Conservation (phyloP, 2,113 vertebrate genomes). For the Pao palembangensis region DNA sequence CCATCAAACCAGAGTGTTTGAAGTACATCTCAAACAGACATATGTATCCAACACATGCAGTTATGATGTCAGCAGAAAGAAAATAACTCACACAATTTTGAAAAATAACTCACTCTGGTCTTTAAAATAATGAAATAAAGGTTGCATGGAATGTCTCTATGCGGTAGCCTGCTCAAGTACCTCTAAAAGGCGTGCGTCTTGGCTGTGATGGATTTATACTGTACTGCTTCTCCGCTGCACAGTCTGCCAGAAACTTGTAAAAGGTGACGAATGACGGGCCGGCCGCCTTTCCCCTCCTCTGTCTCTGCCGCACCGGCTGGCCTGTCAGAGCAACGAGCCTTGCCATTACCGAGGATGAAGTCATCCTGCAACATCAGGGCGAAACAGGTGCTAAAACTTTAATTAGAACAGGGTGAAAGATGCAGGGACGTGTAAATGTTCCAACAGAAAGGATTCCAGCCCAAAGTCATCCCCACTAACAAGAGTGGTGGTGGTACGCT, state of each 20-base stretch:
- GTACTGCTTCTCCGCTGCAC: slow-evolving; percentile 16
- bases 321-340: slow-evolving; percentile 63
- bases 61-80: neutral
- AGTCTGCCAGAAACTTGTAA: slow-evolving; percentile 40
- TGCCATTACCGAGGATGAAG: slow-evolving; percentile 76
- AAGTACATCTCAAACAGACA: too few species aligned
- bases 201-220: slow-evolving; percentile 10
- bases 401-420: slow-evolving; percentile 49
- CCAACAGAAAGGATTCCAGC: too few species aligned
- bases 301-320: slow-evolving; percentile 44
- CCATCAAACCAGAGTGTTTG: too few species aligned
- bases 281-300: slow-evolving; percentile 30
- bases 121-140: neutral
- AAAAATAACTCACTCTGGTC: neutral
- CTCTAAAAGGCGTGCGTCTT: neutral
- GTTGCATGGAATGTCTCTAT: neutral
- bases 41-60: too few species aligned
- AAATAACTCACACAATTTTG: neutral
- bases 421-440: slow-evolving; percentile 53
- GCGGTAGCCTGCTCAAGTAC: slow-evolving; percentile 6
- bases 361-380: slow-evolving; percentile 73
- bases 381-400: slow-evolving; percentile 74
- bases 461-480: too few species aligned
- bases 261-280: slow-evolving; percentile 60
- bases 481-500: too few species aligned